phyloP scores from a whole-genome alignment of 2,888 invertebrate species.

The Ophion ventricosus region DNA sequence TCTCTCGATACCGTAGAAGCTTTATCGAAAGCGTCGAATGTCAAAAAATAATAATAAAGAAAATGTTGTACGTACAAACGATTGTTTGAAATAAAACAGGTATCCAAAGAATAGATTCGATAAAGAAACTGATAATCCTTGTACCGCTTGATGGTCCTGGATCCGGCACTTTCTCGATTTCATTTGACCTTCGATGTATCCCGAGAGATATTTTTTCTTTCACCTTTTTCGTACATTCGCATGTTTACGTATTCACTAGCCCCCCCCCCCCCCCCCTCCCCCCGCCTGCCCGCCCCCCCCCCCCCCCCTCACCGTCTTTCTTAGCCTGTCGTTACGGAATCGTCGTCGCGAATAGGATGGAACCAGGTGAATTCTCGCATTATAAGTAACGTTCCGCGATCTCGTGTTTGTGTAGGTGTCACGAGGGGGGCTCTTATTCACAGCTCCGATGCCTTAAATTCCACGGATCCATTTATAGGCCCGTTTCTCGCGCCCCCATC shows the following conservation, averaged over 20 bases:
- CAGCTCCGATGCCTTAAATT: slow-evolving; percentile 68
- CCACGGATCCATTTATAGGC: slow-evolving; percentile 71
- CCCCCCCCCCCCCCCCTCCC: background rate
- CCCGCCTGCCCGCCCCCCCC: background rate
- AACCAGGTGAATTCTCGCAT: slow-evolving; percentile 62
- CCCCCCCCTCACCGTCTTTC: background rate
- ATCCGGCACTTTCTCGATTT: slow-evolving; percentile 48
- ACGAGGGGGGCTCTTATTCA: slow-evolving; percentile 60
- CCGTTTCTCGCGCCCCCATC: slow-evolving; percentile 70
- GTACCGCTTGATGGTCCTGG: background rate
- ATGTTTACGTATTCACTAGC: slow-evolving; percentile 45
- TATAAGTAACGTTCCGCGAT: slow-evolving; percentile 56
- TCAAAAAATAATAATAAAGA: background rate
- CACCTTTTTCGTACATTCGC: slow-evolving; percentile 17
- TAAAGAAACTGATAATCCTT: background rate
- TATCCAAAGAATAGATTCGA: background rate
- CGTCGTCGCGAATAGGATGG: slow-evolving; percentile 48
- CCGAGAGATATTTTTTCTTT: slow-evolving; percentile 19
- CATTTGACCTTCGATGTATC: slow-evolving; percentile 6
- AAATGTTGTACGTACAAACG: background rate
- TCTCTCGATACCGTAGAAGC: too few relatives aligned
- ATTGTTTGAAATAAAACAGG: background rate
- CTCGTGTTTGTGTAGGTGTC: slow-evolving; percentile 65
- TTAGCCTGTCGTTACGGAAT: background rate
- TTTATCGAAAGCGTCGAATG: too few relatives aligned